Evolutionary conservation across 2,113 vertebrate species (phyloP), one percentile per base, ranked within the genome.

Genomic region (Holacanthus passer): DNA sequence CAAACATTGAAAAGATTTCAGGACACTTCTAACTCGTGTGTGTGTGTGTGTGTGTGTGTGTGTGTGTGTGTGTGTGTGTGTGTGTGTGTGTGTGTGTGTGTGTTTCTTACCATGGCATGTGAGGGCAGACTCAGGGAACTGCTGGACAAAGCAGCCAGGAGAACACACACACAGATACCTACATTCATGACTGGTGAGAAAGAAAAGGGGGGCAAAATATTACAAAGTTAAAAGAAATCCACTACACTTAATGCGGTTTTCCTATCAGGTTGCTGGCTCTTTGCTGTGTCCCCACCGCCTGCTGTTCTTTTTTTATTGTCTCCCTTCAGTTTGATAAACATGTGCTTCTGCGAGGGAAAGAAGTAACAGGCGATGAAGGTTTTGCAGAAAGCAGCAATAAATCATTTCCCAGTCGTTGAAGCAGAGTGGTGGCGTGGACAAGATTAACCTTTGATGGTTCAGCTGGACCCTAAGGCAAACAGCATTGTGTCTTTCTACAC

Each of bases 81-180:
- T n/a, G 67, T 58, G 63, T 79, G 24, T n/a, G 63, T 73, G 52
- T 70, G 31, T 67, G 27, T 73, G 13, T 58, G 41, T 60, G 63
- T n/a, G 56, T 63, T 27, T 82, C 79, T 91, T 86, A 93, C 92
- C 79, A 74, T 64, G 41, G 68, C 72, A 45, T 88, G 83, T 89
- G 90, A 74, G 48, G 93, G 91, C 63, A 93, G 86, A 78, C 92
- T 92, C 81, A 94, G 77, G 20, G 91, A 87, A 69, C 93, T 83
- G 73, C 84, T 92, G 87, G 94, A 92, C 47, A 95, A 55, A 41
- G 91, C 93, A 77, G 94, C 94, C 90, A 96, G 88, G 80, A 96
- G 86, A 56, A 95, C 90, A 75, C 93, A 94, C 88, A 94, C 90
- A 77, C 86, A 94, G 87, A 95, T 92, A 1, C 93, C 90, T 69